Evolutionary conservation across 2,797 vertebrate species (phyloP), one percentile per base, ranked within the genome.

Genomic region (Parauchenoglanis punctatus): DNA sequence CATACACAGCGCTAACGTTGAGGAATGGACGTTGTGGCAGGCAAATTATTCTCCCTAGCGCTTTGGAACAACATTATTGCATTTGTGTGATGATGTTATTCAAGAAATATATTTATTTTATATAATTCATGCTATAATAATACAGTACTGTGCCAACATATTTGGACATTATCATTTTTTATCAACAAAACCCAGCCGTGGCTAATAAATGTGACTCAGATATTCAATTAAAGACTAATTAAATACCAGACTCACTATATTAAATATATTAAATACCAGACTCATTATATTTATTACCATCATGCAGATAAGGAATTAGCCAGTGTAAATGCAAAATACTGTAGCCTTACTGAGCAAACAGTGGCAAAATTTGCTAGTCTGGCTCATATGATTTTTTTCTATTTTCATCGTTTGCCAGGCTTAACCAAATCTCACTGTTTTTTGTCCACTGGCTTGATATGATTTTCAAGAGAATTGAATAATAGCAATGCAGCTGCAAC

Each of bases 401-500:
- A 4, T 70, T 35, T 70, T 23, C 35, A 31, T 15, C 10, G 40
- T 1, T 46, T 44, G 18, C 70, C 8, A 23, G 20, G 40, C 40
- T 72, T 72, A 67, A 67, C 63, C 18, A 72, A 40, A 72, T 73
- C 40, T 72, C 8, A 44, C 11, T 72, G 7, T 72, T 44, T 40
- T 72, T 72, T 67, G 63, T 67, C 63, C n/a, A n/a, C 63, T 67
- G n/a, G 4, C 63, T 31, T 67, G n/a, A 70, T 70, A 31, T 70
- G 31, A 17, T 70, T 31, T 40, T 35, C 67, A 35, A 40, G 67
- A 70, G 4, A 35, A 7, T 35, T 44, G 7, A 72, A 72, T 17
- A 44, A 40, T 20, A 40, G 31, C 67, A 70, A 20, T 18, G 67
- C 31, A 70, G 63, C n/a, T 13, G n/a, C 63, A 67, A 28, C 25